Percentiles rank a stretch among this genome's conserved stretches.
Conservation (phyloP, 2,888 invertebrate species). For the Rotaria socialis region DNA sequence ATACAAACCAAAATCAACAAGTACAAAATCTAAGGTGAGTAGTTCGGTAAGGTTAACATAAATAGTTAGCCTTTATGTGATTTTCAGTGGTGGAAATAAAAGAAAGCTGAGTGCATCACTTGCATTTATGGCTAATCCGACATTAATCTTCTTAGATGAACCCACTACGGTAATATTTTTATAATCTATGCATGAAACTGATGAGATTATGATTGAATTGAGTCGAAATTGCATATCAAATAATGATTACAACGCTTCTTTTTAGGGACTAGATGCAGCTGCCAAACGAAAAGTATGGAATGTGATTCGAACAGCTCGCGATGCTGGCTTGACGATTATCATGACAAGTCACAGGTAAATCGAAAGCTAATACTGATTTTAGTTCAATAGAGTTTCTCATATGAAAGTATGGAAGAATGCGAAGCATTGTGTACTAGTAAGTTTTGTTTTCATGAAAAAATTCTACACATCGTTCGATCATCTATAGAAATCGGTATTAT, state of each 20-base stretch:
- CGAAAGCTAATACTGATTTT: not conserved
- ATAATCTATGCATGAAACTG: no score
- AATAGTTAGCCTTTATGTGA: not conserved
- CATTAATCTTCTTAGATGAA: conserved; percentile 59
- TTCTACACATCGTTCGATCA: not conserved
- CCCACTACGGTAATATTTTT: conserved; percentile 54
- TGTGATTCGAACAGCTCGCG: conserved; percentile 54
- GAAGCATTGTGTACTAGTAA: conserved; percentile 41
- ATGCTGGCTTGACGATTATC: conserved; percentile 56
- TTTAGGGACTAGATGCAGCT: conserved; percentile 59
- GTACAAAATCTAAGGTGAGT: conserved; percentile 39
- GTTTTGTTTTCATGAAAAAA: not conserved
- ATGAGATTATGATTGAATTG: not conserved
- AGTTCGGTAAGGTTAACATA: not conserved
- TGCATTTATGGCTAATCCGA: conserved; percentile 59
- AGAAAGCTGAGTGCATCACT: conserved; percentile 60
- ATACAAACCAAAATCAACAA: conserved; percentile 52
- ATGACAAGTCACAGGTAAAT: conserved; percentile 56
- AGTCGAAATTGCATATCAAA: not conserved
- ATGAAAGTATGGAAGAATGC: conserved; percentile 44
- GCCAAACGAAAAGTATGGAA: conserved; percentile 60
- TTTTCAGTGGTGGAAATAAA: conserved; percentile 59
- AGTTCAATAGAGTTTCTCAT: not conserved
- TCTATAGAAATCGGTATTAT: not conserved
- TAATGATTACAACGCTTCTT: no score